These are phyloP conservation scores for Eilema depressum DNA, from an alignment of 2,888 invertebrate species.

Conservation along the genomic window DNA sequence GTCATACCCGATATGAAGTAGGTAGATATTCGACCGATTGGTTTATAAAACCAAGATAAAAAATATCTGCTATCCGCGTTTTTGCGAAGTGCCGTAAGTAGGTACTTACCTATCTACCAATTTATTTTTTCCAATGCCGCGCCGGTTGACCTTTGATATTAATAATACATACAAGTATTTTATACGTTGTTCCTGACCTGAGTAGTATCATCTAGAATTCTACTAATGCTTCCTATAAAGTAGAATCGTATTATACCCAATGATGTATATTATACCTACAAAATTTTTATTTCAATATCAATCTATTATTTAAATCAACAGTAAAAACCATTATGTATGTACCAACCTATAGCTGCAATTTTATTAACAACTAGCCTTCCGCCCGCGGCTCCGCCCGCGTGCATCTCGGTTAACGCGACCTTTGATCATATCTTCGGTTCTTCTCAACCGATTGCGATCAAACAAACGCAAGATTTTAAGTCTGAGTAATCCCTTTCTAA, in stretches of 20 bases:
- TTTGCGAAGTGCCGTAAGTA: constrained; percentile 17
- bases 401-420: too few relatives aligned
- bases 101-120: too few relatives aligned
- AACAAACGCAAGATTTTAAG: too few relatives aligned
- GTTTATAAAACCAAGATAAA: constrained; percentile 42
- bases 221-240: background rate
- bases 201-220: background rate
- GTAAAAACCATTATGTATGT: background rate
- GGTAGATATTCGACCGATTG: constrained; percentile 44
- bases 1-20: constrained; percentile 49
- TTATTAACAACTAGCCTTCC: too few relatives aligned
- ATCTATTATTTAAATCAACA: background rate
- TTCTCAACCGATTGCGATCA: too few relatives aligned
- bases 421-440: too few relatives aligned
- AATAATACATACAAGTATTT: background rate
- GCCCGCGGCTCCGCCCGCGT: too few relatives aligned
- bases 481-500: too few relatives aligned
- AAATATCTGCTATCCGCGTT: constrained; percentile 30
- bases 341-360: background rate
- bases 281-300: background rate
- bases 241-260: too few relatives aligned
- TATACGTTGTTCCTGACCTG: background rate
- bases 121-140: constrained; percentile 4
- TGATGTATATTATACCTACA: too few relatives aligned
- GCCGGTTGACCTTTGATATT: constrained; percentile 14